These are phyloP conservation scores for Dyspetes luteomarginatus DNA, from an alignment of 2,888 invertebrate genomes.

Conservation along the genomic window DNA sequence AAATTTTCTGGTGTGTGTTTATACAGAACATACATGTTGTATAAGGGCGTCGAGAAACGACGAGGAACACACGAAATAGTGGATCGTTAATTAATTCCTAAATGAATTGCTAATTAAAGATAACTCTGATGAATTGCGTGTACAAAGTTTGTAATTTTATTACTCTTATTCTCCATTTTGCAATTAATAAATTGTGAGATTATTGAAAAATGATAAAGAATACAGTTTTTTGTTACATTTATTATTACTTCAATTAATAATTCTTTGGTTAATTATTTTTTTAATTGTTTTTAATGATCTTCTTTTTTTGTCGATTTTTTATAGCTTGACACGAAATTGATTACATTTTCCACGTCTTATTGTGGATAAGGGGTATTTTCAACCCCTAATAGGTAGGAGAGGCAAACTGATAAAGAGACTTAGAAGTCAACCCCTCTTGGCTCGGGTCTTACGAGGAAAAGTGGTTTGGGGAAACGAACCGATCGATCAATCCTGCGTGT, in stretches of 20 bases:
- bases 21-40: neutral
- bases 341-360: neutral
- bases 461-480: conserved; percentile 47
- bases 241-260: too few relatives aligned
- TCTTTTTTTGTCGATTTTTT: neutral
- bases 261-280: too few relatives aligned
- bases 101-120: conserved; percentile 44
- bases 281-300: too few relatives aligned
- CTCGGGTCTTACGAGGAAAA: conserved; percentile 7
- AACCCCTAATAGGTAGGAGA: neutral
- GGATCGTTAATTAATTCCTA: conserved; percentile 44
- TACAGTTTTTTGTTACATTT: too few relatives aligned
- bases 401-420: conserved; percentile 23
- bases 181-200: too few relatives aligned
- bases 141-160: conserved; percentile 7
- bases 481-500: conserved; percentile 71
- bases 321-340: neutral
- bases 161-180: too few relatives aligned
- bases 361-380: neutral
- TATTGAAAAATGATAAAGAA: too few relatives aligned
- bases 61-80: conserved; percentile 28
- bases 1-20: conserved; percentile 49
- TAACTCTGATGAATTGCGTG: conserved; percentile 13
- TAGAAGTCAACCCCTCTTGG: conserved; percentile 37
- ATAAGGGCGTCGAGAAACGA: conserved; percentile 6